Conservation (phyloP, 2,888 invertebrate genomes). For the Xestoiulus laeticollis region DNA sequence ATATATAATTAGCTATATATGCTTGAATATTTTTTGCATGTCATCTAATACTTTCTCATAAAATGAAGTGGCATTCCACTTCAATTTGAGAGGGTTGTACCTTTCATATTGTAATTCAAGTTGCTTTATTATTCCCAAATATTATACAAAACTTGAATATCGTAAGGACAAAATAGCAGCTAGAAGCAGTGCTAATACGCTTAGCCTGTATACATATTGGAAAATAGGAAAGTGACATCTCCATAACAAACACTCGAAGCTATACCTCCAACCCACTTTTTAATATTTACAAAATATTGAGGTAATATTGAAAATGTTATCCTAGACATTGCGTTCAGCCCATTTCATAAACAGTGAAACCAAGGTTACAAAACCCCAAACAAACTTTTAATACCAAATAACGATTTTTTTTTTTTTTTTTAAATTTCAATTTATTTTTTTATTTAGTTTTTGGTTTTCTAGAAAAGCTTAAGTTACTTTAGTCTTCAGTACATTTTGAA, state of each 20-base stretch:
- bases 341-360: neutral
- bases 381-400: neutral
- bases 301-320: neutral
- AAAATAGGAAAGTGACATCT: neutral
- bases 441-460: neutral
- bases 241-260: neutral
- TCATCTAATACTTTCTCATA: conserved; percentile 7
- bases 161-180: neutral
- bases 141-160: neutral
- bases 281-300: conserved; percentile 18
- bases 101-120: neutral
- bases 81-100: too few relatives aligned
- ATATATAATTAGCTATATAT: neutral
- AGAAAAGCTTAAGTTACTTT: neutral
- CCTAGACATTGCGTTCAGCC: conserved; percentile 16
- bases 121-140: neutral
- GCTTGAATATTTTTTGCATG: neutral
- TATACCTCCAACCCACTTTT: neutral
- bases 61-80: neutral
- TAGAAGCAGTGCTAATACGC: neutral
- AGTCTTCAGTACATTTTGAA: neutral
- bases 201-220: neutral
- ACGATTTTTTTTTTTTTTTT: neutral
- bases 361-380: neutral
- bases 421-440: neutral